Evolutionary conservation across 2,113 vertebrate species (phyloP).

Genomic region (Zeus faber): DNA sequence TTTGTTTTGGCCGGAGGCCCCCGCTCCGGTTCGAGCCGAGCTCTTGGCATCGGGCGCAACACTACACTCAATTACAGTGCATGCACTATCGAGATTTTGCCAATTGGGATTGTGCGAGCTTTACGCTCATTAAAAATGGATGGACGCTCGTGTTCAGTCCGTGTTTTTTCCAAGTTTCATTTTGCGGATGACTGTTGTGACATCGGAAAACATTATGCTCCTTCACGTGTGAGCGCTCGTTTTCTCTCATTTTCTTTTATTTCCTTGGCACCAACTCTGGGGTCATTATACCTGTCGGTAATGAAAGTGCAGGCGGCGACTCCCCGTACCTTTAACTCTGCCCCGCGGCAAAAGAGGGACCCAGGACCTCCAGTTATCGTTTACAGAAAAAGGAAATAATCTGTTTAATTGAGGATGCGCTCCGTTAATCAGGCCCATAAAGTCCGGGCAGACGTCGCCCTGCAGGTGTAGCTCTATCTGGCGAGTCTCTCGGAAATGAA

Average conservation of each 20-base stretch:
- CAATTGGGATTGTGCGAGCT: constrained; percentile 43
- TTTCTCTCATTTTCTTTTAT: constrained; percentile 28
- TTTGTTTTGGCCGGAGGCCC: constrained; percentile 60
- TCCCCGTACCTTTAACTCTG: constrained; percentile 39
- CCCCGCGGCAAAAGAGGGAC: constrained; percentile 22
- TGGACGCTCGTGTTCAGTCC: constrained; percentile 28
- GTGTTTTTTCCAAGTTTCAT: constrained; percentile 39
- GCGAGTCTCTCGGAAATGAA: constrained; percentile 56
- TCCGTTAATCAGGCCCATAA: constrained; percentile 60
- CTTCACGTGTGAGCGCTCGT: constrained; percentile 19
- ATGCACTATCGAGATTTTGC: constrained; percentile 32
- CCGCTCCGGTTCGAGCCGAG: constrained; percentile 30
- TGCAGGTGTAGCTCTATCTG: constrained; percentile 34
- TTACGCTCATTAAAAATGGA: constrained; percentile 38
- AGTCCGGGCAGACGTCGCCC: constrained; percentile 28
- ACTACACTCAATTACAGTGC: constrained; percentile 22
- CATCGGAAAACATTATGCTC: constrained; percentile 46
- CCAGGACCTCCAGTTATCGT: constrained; percentile 62
- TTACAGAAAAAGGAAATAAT: constrained; percentile 63
- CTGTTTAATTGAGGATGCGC: constrained; percentile 58
- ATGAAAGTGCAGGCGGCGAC: constrained; percentile 27
- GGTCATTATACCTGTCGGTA: no score
- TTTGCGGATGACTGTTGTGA: constrained; percentile 44
- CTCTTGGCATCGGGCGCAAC: not conserved
- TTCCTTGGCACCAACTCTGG: constrained; percentile 24